Percentiles rank a stretch among this genome's conserved stretches.
phyloP scores from a whole-genome alignment of 1,140 invertebrate species.

The Drosophila trapezifrons region DNA sequence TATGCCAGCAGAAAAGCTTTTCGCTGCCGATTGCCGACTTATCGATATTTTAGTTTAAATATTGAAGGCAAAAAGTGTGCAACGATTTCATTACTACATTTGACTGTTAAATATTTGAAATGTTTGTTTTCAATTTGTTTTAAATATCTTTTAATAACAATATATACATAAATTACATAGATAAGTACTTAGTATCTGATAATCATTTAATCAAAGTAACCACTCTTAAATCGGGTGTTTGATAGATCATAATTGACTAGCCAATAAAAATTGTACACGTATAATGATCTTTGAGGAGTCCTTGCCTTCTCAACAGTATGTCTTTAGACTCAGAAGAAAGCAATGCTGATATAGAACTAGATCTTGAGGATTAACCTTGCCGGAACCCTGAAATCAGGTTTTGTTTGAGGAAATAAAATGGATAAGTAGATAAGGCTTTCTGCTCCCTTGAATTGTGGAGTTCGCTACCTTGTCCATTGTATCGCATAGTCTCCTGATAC shows the following conservation, averaged over 20 bases:
- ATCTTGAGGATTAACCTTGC: too few species aligned
- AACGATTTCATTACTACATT: neutral
- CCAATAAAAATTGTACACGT: too few species aligned
- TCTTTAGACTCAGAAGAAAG: too few species aligned
- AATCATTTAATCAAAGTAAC: too few species aligned
- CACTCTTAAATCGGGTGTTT: too few species aligned
- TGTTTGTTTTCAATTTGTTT: neutral
- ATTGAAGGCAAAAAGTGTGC: neutral
- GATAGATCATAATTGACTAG: too few species aligned
- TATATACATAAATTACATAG: neutral
- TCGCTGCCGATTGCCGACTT: neutral
- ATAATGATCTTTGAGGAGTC: too few species aligned
- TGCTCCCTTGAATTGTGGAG: neutral
- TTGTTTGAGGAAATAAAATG: neutral
- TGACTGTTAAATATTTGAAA: neutral
- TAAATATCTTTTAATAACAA: neutral
- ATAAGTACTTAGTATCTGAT: too few species aligned
- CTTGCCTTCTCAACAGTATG: too few species aligned
- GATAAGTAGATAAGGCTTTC: neutral
- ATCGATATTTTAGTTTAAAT: constrained; percentile 6
- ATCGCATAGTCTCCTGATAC: neutral
- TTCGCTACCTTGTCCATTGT: neutral
- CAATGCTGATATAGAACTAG: too few species aligned
- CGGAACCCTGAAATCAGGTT: too few species aligned
- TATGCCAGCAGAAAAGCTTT: neutral